These are phyloP conservation scores for Cottus gobio DNA, from an alignment of 2,113 vertebrate species.

Conservation along the genomic window DNA sequence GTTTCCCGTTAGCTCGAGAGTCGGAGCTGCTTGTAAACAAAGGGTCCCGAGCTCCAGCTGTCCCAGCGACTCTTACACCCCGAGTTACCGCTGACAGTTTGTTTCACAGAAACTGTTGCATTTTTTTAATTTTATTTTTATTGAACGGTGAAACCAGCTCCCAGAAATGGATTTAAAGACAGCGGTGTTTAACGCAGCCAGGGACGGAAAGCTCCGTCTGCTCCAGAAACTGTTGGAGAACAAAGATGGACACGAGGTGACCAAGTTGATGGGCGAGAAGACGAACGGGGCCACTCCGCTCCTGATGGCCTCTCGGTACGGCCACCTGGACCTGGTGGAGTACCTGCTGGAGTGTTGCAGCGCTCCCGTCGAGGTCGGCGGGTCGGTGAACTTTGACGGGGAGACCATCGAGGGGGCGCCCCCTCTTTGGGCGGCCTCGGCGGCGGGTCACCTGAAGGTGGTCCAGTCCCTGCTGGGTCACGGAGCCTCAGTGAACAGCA, in stretches of 20 bases:
- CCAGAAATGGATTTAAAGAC: slow-evolving; percentile 96
- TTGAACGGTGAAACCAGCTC: neutral
- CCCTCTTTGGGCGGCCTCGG: slow-evolving; percentile 95
- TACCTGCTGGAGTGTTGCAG: slow-evolving; percentile 95
- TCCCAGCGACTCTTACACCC: neutral
- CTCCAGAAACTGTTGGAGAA: slow-evolving; percentile 95
- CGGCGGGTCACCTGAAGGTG: slow-evolving; percentile 95
- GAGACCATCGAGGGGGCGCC: slow-evolving; percentile 98
- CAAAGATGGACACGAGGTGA: slow-evolving; percentile 92
- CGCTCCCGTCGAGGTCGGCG: slow-evolving; percentile 92
- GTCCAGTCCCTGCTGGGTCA: slow-evolving; percentile 95
- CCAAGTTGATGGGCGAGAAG: slow-evolving; percentile 91
- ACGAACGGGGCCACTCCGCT: slow-evolving; percentile 96
- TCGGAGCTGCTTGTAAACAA: slow-evolving; percentile 73
- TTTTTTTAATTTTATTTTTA: neutral
- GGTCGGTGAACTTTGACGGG: slow-evolving; percentile 97
- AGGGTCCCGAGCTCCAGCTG: slow-evolving; percentile 48
- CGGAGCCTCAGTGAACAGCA: slow-evolving; percentile 97
- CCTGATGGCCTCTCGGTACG: slow-evolving; percentile 96
- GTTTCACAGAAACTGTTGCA: neutral
- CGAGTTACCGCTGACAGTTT: neutral
- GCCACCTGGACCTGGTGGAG: slow-evolving; percentile 96
- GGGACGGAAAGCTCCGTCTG: slow-evolving; percentile 96
- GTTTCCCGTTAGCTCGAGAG: slow-evolving; percentile 29
- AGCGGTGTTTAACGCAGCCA: slow-evolving; percentile 96